Evolutionary conservation across 2,888 invertebrate genomes (phyloP).

Genomic region (Empis livida): DNA sequence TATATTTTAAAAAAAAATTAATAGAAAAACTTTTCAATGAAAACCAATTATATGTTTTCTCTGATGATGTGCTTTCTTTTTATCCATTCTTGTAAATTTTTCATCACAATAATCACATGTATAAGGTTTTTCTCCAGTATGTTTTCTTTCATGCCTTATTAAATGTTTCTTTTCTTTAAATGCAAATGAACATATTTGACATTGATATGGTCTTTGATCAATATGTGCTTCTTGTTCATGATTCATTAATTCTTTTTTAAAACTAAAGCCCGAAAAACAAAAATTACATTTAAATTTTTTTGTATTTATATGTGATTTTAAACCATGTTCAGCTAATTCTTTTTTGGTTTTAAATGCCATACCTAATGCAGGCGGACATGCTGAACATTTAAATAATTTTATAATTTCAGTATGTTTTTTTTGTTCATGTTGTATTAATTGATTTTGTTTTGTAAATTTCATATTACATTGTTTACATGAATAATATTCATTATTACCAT

Average conservation of each 20-base stretch:
- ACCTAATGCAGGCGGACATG: neutral
- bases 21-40: too few relatives aligned
- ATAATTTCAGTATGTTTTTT: neutral
- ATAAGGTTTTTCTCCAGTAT: neutral
- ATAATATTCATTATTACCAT: neutral
- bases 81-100: neutral
- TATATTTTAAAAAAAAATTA: too few relatives aligned
- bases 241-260: neutral
- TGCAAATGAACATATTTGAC: neutral
- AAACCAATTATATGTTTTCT: slow-evolving; percentile 24
- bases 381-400: neutral
- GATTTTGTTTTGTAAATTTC: neutral
- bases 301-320: neutral
- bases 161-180: neutral
- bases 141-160: neutral
- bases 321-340: neutral
- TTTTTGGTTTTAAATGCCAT: neutral
- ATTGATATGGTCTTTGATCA: neutral
- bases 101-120: neutral
- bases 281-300: neutral
- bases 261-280: neutral
- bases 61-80: neutral
- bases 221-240: neutral
- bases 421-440: neutral
- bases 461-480: neutral